Conservation (phyloP, 2,888 invertebrate species). For the Xestoiulus laeticollis region DNA sequence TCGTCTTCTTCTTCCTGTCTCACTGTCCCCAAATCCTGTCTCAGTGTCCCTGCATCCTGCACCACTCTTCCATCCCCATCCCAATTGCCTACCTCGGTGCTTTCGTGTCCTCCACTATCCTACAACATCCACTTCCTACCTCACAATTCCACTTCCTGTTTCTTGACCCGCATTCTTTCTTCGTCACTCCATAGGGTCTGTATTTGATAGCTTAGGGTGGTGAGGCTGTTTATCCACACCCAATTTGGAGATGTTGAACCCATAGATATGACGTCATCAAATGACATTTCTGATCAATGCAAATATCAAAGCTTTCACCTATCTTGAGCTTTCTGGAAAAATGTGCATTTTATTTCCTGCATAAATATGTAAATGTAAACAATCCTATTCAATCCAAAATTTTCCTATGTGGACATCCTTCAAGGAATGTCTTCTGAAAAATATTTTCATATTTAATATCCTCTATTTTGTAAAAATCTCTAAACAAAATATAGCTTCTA, state of each 20-base stretch:
- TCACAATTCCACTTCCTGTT: not conserved
- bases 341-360: not conserved
- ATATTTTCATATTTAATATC: too few relatives aligned
- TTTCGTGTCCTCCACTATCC: not conserved
- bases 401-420: not conserved
- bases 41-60: not conserved
- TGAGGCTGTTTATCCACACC: not conserved
- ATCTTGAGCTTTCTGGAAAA: not conserved
- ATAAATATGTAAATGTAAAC: not conserved
- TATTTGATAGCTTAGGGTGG: not conserved
- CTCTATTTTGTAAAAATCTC: too few relatives aligned
- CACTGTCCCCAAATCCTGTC: not conserved
- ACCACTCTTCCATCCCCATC: too few relatives aligned
- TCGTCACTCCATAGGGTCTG: constrained; percentile 16
- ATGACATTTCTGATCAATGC: not conserved
- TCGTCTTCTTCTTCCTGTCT: not conserved
- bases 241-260: not conserved
- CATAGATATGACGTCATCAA: not conserved
- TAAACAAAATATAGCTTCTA: too few relatives aligned
- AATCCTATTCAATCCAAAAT: not conserved
- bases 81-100: not conserved
- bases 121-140: not conserved
- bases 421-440: too few relatives aligned
- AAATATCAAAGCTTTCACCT: not conserved
- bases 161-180: not conserved